These are phyloP conservation scores for Martes flavigula DNA, from an alignment of 2,797 vertebrate genomes.

Conservation along the genomic window DNA sequence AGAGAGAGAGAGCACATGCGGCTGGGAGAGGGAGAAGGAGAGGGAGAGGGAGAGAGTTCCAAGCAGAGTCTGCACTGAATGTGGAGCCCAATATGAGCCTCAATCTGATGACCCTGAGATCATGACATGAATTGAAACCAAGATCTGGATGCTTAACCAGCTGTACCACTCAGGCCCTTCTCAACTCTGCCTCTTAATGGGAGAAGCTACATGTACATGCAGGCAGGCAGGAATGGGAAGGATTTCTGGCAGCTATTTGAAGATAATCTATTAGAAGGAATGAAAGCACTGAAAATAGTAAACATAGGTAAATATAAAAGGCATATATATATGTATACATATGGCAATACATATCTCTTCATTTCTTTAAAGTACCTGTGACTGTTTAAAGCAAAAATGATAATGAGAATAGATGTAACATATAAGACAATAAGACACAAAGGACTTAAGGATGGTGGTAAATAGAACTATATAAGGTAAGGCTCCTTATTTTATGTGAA, in stretches of 20 bases:
- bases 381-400: neutral
- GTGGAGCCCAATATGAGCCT: no score
- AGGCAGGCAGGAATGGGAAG: neutral
- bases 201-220: neutral
- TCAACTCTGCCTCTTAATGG: neutral
- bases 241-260: neutral
- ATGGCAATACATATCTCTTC: neutral
- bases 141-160: neutral
- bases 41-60: no score
- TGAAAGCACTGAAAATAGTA: neutral
- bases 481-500: neutral
- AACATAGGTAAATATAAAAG: neutral
- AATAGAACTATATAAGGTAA: neutral
- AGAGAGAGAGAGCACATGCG: no score
- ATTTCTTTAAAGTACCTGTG: neutral
- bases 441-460: neutral
- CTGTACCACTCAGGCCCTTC: neutral
- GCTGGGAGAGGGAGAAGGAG: no score
- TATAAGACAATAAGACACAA: neutral
- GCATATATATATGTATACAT: neutral
- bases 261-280: neutral
- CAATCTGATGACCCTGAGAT: no score
- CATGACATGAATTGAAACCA: no score
- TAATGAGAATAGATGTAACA: neutral
- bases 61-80: no score